A percentile compares a stretch with the other conserved stretches of the same genome.
Conservation (phyloP, 1,140 invertebrate genomes). For the Eubasilissa regina region DNA sequence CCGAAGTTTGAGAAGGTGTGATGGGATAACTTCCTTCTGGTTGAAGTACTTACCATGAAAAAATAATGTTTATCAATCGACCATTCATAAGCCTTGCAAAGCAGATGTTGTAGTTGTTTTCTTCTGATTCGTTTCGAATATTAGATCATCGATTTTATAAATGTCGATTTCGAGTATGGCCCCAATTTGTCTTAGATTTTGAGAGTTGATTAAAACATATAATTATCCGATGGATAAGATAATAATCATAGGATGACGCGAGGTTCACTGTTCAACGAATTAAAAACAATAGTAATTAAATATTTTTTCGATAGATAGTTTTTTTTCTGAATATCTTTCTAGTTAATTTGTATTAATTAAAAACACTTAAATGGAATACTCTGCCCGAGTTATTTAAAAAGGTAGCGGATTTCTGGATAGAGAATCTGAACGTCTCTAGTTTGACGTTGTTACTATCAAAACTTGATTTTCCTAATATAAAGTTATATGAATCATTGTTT, state of each 20-base stretch:
- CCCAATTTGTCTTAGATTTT: neutral
- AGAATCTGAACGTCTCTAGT: too few species aligned
- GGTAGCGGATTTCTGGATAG: too few species aligned
- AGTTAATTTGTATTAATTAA: too few species aligned
- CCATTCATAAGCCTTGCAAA: constrained; percentile 10
- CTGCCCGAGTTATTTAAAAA: constrained; percentile 10
- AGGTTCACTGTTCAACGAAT: neutral
- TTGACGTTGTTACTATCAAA: too few species aligned
- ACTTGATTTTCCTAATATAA: too few species aligned
- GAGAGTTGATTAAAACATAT: neutral
- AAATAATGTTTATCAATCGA: constrained; percentile 7
- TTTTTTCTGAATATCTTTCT: too few species aligned
- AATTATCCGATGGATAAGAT: neutral
- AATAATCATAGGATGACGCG: neutral
- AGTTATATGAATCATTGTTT: too few species aligned
- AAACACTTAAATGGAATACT: neutral
- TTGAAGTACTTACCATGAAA: neutral
- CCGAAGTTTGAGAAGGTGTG: too few species aligned
- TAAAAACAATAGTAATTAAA: too few species aligned
- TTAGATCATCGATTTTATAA: constrained; percentile 21
- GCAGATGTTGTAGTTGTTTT: neutral
- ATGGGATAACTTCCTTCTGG: too few species aligned
- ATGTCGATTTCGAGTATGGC: constrained; percentile 3
- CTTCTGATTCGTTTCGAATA: constrained; percentile 8
- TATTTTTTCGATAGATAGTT: too few species aligned